Evolutionary conservation across 2,888 invertebrate genomes (phyloP).

Genomic region (Polyploca ridens): DNA sequence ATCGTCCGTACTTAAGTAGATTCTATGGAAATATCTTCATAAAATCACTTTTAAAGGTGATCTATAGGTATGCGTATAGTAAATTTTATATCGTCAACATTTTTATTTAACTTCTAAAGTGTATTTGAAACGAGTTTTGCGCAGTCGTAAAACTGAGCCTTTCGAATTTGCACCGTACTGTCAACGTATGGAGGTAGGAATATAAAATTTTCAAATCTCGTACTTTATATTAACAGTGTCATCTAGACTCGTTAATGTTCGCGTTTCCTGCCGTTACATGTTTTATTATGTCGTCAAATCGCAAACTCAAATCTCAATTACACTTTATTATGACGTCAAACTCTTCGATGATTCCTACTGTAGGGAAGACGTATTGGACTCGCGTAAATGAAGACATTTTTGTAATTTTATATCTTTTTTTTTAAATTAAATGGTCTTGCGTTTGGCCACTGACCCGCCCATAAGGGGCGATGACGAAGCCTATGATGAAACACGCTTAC

Average conservation of each 20-base stretch:
- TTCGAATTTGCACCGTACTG: constrained; percentile 34
- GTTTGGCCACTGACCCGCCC: too few relatives aligned
- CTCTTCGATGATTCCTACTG: not conserved
- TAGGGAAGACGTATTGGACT: too few relatives aligned
- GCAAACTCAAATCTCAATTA: constrained; percentile 47
- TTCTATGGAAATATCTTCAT: constrained; percentile 18
- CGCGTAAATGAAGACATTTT: too few relatives aligned
- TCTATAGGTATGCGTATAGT: constrained; percentile 16
- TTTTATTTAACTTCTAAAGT: constrained; percentile 41
- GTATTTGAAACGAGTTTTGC: constrained; percentile 47
- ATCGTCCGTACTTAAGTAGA: constrained; percentile 33
- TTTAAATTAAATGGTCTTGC: too few relatives aligned
- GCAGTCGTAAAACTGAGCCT: constrained; percentile 44
- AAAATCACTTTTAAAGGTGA: constrained; percentile 20
- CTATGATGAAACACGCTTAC: too few relatives aligned
- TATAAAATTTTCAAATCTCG: constrained; percentile 58
- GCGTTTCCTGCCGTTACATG: constrained; percentile 44
- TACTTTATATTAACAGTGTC: constrained; percentile 49
- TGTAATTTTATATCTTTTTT: too few relatives aligned
- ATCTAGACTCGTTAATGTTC: constrained; percentile 42
- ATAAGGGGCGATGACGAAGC: too few relatives aligned
- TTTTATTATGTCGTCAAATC: constrained; percentile 51
- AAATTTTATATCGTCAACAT: constrained; percentile 43
- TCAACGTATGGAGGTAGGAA: constrained; percentile 35
- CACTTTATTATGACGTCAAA: constrained; percentile 34